A percentile compares a stretch with the other conserved stretches of the same genome.
These are phyloP conservation scores for Ginglymostoma cirratum DNA, from an alignment of 2,113 vertebrate species.

Conservation along the genomic window DNA sequence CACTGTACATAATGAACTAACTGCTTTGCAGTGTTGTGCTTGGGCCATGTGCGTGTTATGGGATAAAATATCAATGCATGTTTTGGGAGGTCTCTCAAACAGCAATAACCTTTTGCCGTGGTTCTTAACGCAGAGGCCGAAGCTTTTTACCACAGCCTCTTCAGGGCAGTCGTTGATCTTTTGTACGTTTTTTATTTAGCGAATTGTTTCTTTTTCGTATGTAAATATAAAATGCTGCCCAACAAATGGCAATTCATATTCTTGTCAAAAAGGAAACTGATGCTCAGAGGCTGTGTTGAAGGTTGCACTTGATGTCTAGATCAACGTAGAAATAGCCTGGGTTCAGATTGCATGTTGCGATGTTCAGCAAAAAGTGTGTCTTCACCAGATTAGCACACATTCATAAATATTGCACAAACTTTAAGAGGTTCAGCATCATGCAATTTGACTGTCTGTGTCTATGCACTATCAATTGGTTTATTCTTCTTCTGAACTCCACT, in stretches of 20 bases:
- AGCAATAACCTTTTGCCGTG: conserved; percentile 16
- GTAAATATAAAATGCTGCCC: neutral
- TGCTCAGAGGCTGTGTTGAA: neutral
- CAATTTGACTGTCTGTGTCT: neutral
- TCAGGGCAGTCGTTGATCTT: neutral
- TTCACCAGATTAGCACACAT: neutral
- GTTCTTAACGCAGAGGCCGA: neutral
- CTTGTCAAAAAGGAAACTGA: no score
- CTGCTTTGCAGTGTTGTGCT: neutral
- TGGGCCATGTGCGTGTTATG: neutral
- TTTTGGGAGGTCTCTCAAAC: neutral
- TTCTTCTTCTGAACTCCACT: neutral
- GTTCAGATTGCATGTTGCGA: neutral
- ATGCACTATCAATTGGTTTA: neutral
- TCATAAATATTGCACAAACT: neutral
- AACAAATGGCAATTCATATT: neutral
- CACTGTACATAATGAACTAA: conserved; percentile 41
- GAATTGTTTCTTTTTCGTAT: neutral
- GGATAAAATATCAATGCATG: neutral
- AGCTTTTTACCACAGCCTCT: neutral
- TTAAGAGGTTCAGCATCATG: neutral
- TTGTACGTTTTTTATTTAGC: conserved; percentile 22
- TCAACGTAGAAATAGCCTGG: neutral
- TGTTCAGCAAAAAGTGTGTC: neutral
- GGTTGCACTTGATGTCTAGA: neutral